phyloP scores from a whole-genome alignment of 2,113 vertebrate species.

The Beaufortia kweichowensis region DNA sequence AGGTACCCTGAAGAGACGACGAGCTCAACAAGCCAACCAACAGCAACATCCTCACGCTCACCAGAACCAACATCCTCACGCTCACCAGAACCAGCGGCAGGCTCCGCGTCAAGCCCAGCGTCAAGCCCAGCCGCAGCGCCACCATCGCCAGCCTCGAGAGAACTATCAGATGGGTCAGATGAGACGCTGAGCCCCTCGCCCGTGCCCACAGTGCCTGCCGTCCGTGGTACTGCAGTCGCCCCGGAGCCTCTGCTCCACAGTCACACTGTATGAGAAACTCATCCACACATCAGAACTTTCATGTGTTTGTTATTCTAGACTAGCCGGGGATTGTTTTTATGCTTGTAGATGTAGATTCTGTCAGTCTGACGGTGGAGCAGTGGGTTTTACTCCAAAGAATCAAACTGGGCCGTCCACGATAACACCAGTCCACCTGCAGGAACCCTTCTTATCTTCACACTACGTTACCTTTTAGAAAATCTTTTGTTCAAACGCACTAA shows the following conservation, averaged over 20 bases:
- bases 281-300: background rate
- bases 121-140: slow-evolving; percentile 86
- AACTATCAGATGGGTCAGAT: slow-evolving; percentile 99
- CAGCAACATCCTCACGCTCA: slow-evolving; percentile 56
- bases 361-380: slow-evolving; percentile 59
- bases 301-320: too few species aligned
- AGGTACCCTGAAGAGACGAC: slow-evolving; percentile 97
- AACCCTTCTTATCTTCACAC: slow-evolving; percentile 8
- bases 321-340: background rate
- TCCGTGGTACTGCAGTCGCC: slow-evolving; percentile 81
- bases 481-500: slow-evolving; percentile 25
- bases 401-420: slow-evolving; percentile 76
- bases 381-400: slow-evolving; percentile 96
- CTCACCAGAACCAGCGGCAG: slow-evolving; percentile 64
- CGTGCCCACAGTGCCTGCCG: slow-evolving; percentile 96
- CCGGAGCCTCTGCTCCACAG: slow-evolving; percentile 33
- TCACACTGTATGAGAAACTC: slow-evolving; percentile 25
- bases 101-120: slow-evolving; percentile 63
- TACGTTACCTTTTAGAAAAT: too few species aligned
- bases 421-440: background rate
- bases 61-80: slow-evolving; percentile 47
- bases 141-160: slow-evolving; percentile 87
- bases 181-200: slow-evolving; percentile 83
- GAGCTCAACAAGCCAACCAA: slow-evolving; percentile 83
- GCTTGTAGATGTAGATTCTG: slow-evolving; percentile 30